phyloP scores from a whole-genome alignment of 2,113 vertebrate species.

The Corythornis vintsioides region DNA sequence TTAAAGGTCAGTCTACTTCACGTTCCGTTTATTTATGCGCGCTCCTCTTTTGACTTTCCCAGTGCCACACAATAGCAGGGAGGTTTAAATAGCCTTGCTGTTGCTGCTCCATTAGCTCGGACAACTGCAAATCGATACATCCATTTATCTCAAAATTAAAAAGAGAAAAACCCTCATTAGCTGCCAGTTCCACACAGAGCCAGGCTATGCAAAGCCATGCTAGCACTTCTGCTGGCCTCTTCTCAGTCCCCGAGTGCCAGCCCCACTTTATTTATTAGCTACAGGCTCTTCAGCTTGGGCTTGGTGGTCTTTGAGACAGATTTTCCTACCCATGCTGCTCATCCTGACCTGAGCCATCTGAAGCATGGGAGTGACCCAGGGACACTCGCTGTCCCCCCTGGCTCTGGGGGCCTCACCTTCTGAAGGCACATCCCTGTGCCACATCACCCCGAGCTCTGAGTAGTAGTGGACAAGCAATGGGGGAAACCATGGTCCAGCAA shows the following conservation, averaged over 20 bases:
- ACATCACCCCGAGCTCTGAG: background rate
- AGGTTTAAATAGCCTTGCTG: slow-evolving; percentile 65
- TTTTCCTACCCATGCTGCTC: background rate
- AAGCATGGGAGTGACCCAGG: background rate
- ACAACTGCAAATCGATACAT: slow-evolving; percentile 65
- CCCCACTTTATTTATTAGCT: background rate
- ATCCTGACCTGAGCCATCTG: background rate
- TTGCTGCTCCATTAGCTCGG: slow-evolving; percentile 66
- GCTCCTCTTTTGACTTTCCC: slow-evolving; percentile 59
- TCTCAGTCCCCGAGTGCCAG: background rate
- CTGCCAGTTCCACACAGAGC: slow-evolving; percentile 51
- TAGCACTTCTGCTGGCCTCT: background rate
- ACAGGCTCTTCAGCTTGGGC: background rate
- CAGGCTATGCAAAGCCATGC: background rate
- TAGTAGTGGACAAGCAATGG: background rate
- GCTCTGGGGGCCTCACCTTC: background rate
- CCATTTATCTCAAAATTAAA: slow-evolving; percentile 74
- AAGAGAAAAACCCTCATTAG: slow-evolving; percentile 70
- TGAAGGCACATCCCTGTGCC: background rate
- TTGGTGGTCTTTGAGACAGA: background rate
- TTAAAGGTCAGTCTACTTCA: slow-evolving; percentile 71
- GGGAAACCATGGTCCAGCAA: background rate
- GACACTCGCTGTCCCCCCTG: too few relatives aligned
- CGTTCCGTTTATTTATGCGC: slow-evolving; percentile 67
- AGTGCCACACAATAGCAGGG: slow-evolving; percentile 40